phyloP scores from a whole-genome alignment of 2,888 invertebrate species.

The Pteria penguin region DNA sequence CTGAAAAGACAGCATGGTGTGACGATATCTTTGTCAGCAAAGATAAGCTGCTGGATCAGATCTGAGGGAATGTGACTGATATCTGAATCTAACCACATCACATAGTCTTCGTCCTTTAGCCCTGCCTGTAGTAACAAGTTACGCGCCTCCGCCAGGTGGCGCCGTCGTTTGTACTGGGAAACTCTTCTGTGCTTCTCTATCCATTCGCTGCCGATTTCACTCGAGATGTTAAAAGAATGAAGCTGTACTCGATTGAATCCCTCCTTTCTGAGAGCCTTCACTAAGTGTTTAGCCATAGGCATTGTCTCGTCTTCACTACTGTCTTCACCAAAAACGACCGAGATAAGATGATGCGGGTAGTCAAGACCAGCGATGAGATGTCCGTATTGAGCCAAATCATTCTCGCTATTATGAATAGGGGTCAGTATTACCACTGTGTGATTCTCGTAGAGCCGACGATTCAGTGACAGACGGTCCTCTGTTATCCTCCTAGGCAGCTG shows the following conservation, averaged over 20 bases:
- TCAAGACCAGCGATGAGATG: conserved; percentile 61
- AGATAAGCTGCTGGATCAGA: conserved; percentile 72
- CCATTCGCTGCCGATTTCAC: conserved; percentile 59
- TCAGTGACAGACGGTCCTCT: conserved; percentile 46
- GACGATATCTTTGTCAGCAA: conserved; percentile 67
- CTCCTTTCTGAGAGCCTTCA: conserved; percentile 52
- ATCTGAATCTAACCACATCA: conserved; percentile 76
- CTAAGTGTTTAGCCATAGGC: conserved; percentile 55
- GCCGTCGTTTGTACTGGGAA: conserved; percentile 64
- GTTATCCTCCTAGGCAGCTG: conserved; percentile 49
- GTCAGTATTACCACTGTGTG: conserved; percentile 68
- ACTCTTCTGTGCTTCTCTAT: conserved; percentile 59
- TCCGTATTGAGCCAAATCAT: conserved; percentile 59
- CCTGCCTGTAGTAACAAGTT: conserved; percentile 65
- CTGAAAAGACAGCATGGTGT: conserved; percentile 68
- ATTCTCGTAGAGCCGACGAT: conserved; percentile 44
- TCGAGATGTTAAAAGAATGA: conserved; percentile 63
- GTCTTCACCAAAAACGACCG: conserved; percentile 75
- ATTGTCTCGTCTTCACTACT: conserved; percentile 71
- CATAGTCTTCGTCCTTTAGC: conserved; percentile 67
- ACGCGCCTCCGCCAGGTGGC: conserved; percentile 71
- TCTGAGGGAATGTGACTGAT: conserved; percentile 65
- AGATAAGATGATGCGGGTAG: conserved; percentile 72
- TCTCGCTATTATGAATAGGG: conserved; percentile 70
- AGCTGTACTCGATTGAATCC: conserved; percentile 63